Evolutionary conservation across 2,113 vertebrate genomes (phyloP).

Genomic region (Acrocephalus arundinaceus): DNA sequence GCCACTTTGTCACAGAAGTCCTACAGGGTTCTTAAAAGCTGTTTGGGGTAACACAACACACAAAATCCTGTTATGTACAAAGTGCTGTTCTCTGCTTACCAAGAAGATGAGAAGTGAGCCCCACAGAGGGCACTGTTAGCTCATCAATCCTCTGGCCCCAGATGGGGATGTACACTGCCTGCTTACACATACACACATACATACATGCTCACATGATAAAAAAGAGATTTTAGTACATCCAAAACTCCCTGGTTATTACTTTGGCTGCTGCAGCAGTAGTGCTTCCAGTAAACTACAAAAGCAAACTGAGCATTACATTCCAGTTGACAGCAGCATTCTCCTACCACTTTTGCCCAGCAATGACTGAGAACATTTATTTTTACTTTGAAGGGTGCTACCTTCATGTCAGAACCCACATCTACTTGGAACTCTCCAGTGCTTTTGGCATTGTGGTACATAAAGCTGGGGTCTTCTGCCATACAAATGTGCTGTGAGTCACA

Average conservation of each 20-base stretch:
- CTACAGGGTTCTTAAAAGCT: neutral
- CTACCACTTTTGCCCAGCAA: neutral
- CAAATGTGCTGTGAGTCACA: neutral
- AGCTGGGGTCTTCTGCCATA: neutral
- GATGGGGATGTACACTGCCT: neutral
- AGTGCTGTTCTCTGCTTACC: neutral
- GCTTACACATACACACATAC: neutral
- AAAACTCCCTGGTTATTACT: neutral
- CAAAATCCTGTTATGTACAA: neutral
- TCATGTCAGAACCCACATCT: neutral
- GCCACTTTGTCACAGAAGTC: neutral
- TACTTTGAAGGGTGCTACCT: neutral
- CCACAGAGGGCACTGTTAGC: neutral
- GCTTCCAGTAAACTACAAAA: neutral
- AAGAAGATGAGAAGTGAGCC: neutral
- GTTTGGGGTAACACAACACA: neutral
- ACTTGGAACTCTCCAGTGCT: neutral
- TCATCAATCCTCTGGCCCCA: neutral
- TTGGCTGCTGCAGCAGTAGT: neutral
- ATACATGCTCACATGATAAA: accelerated
- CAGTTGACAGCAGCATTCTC: neutral
- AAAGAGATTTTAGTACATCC: neutral
- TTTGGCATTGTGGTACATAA: neutral
- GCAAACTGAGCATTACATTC: neutral
- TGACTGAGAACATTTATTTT: neutral